These are phyloP conservation scores for Cebidichthys violaceus DNA, from an alignment of 2,113 vertebrate species.

Conservation along the genomic window DNA sequence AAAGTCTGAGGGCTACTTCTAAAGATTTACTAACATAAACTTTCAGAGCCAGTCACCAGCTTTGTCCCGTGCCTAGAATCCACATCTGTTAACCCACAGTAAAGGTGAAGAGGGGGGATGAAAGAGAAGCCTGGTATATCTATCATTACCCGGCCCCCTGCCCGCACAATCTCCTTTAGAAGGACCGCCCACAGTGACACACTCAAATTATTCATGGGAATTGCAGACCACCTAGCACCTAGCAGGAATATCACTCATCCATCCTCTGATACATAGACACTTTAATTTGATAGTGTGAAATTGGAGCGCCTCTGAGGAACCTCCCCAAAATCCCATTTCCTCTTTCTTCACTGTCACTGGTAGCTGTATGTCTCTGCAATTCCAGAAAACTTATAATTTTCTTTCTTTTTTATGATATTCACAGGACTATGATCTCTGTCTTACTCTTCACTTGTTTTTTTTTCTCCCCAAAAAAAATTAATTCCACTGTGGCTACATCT, in stretches of 20 bases:
- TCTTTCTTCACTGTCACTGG: constrained; percentile 57
- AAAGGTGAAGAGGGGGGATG: constrained; percentile 40
- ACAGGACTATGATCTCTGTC: constrained; percentile 34
- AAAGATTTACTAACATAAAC: constrained; percentile 7
- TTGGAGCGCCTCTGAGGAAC: constrained; percentile 67
- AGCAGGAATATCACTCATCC: constrained; percentile 77
- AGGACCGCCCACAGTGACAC: constrained; percentile 77
- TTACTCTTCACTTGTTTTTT: neutral
- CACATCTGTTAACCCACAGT: constrained; percentile 51
- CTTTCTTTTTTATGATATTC: constrained; percentile 45
- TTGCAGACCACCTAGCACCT: constrained; percentile 71
- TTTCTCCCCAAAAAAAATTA: neutral
- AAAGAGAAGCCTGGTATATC: constrained; percentile 64
- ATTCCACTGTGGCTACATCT: neutral
- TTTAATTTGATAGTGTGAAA: constrained; percentile 80
- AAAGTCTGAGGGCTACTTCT: neutral
- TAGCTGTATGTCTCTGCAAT: constrained; percentile 32
- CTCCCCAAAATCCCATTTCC: constrained; percentile 69
- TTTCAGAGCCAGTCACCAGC: neutral
- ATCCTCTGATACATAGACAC: constrained; percentile 72
- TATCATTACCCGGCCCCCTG: constrained; percentile 74
- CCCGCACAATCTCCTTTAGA: constrained; percentile 71
- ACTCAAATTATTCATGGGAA: constrained; percentile 82
- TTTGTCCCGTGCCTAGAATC: constrained; percentile 19
- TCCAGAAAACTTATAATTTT: constrained; percentile 52